These are phyloP conservation scores for Champsocephalus gunnari DNA, from an alignment of 2,797 vertebrate genomes.

Conservation along the genomic window DNA sequence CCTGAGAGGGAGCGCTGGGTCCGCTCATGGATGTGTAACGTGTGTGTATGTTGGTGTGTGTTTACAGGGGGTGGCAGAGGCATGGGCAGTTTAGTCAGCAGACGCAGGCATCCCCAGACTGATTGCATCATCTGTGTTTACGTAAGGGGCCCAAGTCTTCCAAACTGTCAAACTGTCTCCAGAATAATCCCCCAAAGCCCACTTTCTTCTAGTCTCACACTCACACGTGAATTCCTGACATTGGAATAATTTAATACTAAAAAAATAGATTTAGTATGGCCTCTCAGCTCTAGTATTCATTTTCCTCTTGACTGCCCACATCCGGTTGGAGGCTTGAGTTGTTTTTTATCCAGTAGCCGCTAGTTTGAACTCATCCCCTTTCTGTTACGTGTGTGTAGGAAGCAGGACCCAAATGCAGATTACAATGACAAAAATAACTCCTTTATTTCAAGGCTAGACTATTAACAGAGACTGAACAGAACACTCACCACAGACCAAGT, in stretches of 20 bases:
- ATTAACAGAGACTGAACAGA: too few relatives aligned
- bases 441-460: too few relatives aligned
- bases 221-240: not conserved
- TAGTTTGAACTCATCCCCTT: not conserved
- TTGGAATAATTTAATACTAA: slow-evolving; percentile 23
- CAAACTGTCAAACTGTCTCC: slow-evolving; percentile 70
- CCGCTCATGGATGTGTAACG: slow-evolving; percentile 53
- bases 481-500: too few relatives aligned
- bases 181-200: slow-evolving; percentile 57
- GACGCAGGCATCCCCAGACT: slow-evolving; percentile 73
- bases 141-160: slow-evolving; percentile 66
- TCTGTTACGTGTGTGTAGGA: too few relatives aligned
- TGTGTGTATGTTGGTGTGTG: slow-evolving; percentile 17
- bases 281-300: slow-evolving; percentile 44
- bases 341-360: slow-evolving; percentile 52
- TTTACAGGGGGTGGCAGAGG: slow-evolving; percentile 56
- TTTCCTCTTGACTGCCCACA: slow-evolving; percentile 59
- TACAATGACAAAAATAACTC: too few relatives aligned
- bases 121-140: slow-evolving; percentile 80
- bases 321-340: slow-evolving; percentile 56
- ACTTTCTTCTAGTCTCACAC: slow-evolving; percentile 37
- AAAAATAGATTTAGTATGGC: slow-evolving; percentile 9
- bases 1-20: slow-evolving; percentile 33
- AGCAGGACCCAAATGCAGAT: too few relatives aligned
- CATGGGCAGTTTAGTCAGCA: slow-evolving; percentile 69